These are phyloP conservation scores for Notodonta dromedarius DNA, from an alignment of 2,888 invertebrate species.

Conservation along the genomic window DNA sequence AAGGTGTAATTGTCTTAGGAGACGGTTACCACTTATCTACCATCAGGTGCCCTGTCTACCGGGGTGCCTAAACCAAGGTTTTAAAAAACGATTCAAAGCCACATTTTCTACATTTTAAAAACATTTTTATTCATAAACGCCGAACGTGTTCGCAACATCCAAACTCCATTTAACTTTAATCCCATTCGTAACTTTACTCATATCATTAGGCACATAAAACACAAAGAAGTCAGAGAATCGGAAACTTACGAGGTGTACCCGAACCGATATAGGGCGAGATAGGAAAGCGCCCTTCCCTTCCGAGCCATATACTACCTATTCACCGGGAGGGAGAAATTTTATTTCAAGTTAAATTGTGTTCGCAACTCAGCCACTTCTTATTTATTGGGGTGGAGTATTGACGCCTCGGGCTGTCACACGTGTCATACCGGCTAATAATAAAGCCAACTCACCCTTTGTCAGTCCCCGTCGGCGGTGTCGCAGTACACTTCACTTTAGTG, in stretches of 20 bases:
- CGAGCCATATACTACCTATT: conserved; percentile 72
- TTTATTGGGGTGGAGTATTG: conserved; percentile 68
- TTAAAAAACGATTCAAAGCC: too few relatives aligned
- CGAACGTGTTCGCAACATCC: conserved; percentile 21
- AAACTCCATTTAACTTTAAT: conserved; percentile 45
- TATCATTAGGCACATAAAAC: conserved; percentile 69
- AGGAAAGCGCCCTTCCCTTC: conserved; percentile 64
- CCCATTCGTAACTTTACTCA: conserved; percentile 51
- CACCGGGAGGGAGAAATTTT: conserved; percentile 77
- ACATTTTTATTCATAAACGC: conserved; percentile 7
- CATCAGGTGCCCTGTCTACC: too few relatives aligned
- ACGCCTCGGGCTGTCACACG: conserved; percentile 59
- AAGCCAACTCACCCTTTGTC: conserved; percentile 66
- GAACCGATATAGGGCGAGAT: conserved; percentile 65
- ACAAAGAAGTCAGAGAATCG: conserved; percentile 67
- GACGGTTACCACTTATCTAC: too few relatives aligned
- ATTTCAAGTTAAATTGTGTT: conserved; percentile 82
- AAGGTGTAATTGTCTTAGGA: too few relatives aligned
- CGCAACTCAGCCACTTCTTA: conserved; percentile 72
- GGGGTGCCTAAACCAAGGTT: too few relatives aligned
- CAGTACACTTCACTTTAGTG: conserved; percentile 59
- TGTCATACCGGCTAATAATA: conserved; percentile 57
- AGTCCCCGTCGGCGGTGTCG: conserved; percentile 60
- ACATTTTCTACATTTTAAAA: too few relatives aligned
- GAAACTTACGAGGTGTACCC: conserved; percentile 68